Percentiles rank a stretch among this genome's conserved stretches.
These are phyloP conservation scores for Lates calcarifer DNA, from an alignment of 2,113 vertebrate species.

Conservation along the genomic window DNA sequence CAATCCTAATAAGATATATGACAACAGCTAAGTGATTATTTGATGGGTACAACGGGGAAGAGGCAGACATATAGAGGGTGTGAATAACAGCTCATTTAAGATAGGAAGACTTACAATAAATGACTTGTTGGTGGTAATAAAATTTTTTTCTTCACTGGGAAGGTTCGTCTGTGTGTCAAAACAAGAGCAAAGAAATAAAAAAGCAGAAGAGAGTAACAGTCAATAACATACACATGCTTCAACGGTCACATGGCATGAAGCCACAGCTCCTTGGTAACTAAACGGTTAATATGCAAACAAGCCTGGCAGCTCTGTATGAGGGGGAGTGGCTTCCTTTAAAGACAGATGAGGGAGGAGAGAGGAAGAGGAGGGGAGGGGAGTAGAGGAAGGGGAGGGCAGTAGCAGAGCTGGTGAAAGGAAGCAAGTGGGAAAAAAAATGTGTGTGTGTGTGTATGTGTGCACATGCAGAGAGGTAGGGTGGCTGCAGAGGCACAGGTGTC, in stretches of 20 bases:
- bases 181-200: neutral
- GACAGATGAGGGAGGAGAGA: conserved; percentile 55
- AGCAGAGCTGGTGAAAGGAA: conserved; percentile 59
- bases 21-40: neutral
- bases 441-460: neutral
- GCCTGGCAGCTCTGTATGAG: conserved; percentile 64
- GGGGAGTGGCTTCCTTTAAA: conserved; percentile 76
- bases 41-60: neutral
- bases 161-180: conserved; percentile 7
- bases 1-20: neutral
- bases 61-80: neutral
- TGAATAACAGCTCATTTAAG: neutral
- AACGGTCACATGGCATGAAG: conserved; percentile 72
- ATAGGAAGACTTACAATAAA: neutral
- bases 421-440: conserved; percentile 24
- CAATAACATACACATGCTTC: conserved; percentile 60
- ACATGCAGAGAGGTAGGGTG: conserved; percentile 27
- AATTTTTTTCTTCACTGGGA: neutral
- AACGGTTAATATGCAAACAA: conserved; percentile 88
- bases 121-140: neutral
- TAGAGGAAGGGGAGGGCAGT: conserved; percentile 60
- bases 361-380: conserved; percentile 46
- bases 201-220: neutral
- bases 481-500: conserved; percentile 77
- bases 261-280: conserved; percentile 76